Base-by-base conservation (phyloP, 2,888 invertebrate species). In the Caenorhabditis sp. region DNA sequence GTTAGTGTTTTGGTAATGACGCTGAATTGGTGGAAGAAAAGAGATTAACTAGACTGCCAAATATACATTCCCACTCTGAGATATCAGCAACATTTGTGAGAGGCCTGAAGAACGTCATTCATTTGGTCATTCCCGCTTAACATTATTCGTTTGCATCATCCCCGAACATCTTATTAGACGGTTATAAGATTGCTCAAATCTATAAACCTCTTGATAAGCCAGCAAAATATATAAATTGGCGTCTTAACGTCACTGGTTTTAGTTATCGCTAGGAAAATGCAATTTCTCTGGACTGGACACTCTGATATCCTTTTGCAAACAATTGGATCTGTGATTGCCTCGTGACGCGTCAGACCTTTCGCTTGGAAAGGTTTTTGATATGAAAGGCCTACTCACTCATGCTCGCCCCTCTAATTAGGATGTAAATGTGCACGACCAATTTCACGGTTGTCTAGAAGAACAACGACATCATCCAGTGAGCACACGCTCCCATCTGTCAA, bases 111-210 rank as follows among this genome's bases (percentile, higher is more conserved):
- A 65, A 65, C 65, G 65, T 65, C 65, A 65, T 55, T 20, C 35
- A 35, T 35, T 35, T 35, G 35, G n/a, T n/a, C n/a, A n/a, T n/a
- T 26, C 26, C 35, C 24, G 15, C 27, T 15, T 50, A 53, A 63
- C 63, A 63, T 63, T 53, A 63, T 45, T 53, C 43, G 37, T 32
- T n/a, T 30, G 27, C 24, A 35, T 26, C 53, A 30, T 20, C n/a
- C n/a, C 39, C 45, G 66, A 66, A 56, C 66, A 41, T 56, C 66
- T 43, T 46, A 52, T 35, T 52, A n/a, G 35, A 35, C 35, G 45
- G 48, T 66, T 39, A 66, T 66, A 56, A 56, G 66, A 66, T 66
- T 56, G 56, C 66, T 41, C 20, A 65, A 65, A 65, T 65, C 65
- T 55, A 37, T 48, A 46, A 63, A 52, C 43, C 32, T 41, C 24